Conservation (phyloP, 2,113 vertebrate species). For the Sander vitreus region DNA sequence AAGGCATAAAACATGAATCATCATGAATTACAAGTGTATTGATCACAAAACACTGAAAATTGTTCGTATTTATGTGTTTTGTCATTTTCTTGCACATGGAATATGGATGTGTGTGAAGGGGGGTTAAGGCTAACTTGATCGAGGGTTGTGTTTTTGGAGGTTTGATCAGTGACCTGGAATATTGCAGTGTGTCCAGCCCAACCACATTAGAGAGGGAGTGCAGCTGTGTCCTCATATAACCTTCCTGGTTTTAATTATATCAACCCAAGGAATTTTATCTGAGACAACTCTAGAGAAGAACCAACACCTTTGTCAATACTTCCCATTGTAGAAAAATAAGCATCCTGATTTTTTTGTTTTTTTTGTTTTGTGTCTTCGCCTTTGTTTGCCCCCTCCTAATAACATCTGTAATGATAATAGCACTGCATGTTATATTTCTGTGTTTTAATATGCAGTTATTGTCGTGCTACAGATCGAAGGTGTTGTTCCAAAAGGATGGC, state of each 20-base stretch:
- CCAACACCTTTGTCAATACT: neutral
- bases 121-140: conserved; percentile 33
- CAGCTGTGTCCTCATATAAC: conserved; percentile 80
- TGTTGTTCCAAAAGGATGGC: conserved; percentile 90
- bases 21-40: too few relatives aligned
- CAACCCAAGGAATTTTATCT: conserved; percentile 11
- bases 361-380: neutral
- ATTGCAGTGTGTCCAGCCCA: conserved; percentile 67
- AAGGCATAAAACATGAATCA: neutral
- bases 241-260: conserved; percentile 40
- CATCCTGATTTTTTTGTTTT: neutral
- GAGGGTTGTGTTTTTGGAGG: conserved; percentile 73
- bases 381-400: neutral
- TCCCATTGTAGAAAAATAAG: neutral
- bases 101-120: neutral
- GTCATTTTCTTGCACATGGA: neutral
- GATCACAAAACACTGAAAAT: neutral
- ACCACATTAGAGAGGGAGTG: conserved; percentile 67
- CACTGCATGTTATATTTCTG: neutral
- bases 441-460: neutral
- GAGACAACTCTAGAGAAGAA: conserved; percentile 6
- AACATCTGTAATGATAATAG: neutral
- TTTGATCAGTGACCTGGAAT: conserved; percentile 82
- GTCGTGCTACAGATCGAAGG: conserved; percentile 82
- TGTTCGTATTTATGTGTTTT: neutral